These are phyloP conservation scores for Drosophila lacteicornis DNA, from an alignment of 1,140 invertebrate species.

Conservation along the genomic window DNA sequence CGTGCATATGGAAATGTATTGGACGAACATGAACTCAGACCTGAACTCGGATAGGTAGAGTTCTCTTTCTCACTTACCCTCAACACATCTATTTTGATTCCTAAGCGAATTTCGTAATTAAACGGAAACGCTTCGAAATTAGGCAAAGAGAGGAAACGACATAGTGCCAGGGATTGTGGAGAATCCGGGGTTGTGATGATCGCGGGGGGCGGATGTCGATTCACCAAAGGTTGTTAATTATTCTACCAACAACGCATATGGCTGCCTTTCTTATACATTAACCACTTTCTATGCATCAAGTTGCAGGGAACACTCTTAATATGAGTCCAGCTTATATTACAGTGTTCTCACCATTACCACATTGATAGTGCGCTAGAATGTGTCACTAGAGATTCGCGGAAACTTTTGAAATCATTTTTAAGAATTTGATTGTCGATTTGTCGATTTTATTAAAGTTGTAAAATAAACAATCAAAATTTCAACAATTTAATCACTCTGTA, in stretches of 20 bases:
- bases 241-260: slow-evolving; percentile 56
- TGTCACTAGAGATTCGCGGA: background rate
- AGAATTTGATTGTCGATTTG: background rate
- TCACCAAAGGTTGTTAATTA: slow-evolving; percentile 62
- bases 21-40: background rate
- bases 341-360: background rate
- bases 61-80: slow-evolving; percentile 7
- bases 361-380: too few relatives aligned
- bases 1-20: slow-evolving; percentile 41
- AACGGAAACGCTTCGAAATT: slow-evolving; percentile 66
- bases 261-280: slow-evolving; percentile 33
- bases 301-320: background rate
- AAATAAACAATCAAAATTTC: background rate
- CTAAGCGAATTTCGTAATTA: slow-evolving; percentile 68
- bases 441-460: background rate
- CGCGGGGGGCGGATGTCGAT: slow-evolving; percentile 15
- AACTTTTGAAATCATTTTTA: background rate
- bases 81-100: slow-evolving; percentile 55
- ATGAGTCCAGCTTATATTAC: background rate
- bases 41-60: slow-evolving; percentile 20
- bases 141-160: slow-evolving; percentile 45
- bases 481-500: too few relatives aligned
- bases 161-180: slow-evolving; percentile 7
- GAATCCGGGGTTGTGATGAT: slow-evolving; percentile 2
- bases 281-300: slow-evolving; percentile 12